Evolutionary conservation across 1,140 invertebrate species (phyloP).

Genomic region (Diachasma alloeum): DNA sequence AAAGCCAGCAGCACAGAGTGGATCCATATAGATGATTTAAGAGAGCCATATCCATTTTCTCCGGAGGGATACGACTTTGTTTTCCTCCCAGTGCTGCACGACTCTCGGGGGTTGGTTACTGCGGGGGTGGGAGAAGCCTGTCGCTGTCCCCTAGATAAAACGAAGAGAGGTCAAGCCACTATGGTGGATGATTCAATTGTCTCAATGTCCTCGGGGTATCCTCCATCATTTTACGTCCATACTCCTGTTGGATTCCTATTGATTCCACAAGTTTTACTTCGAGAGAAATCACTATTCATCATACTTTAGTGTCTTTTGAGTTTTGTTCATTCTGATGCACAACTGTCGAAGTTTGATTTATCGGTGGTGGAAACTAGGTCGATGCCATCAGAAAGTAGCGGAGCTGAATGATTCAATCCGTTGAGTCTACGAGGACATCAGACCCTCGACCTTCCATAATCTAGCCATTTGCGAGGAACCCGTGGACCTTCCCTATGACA

Average conservation of each 20-base stretch:
- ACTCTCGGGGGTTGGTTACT: not conserved
- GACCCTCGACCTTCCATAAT: constrained; percentile 41
- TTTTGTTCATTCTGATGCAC: not conserved
- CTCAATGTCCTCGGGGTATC: not conserved
- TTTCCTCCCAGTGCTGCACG: not conserved
- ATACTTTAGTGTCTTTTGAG: not conserved
- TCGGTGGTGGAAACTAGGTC: constrained; percentile 31
- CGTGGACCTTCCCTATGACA: not conserved
- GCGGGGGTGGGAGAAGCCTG: not conserved
- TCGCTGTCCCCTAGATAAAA: constrained; percentile 10
- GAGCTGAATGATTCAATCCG: constrained; percentile 59
- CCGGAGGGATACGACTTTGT: constrained; percentile 2
- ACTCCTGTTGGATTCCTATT: not conserved
- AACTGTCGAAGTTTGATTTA: constrained; percentile 11
- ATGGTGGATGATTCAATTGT: constrained; percentile 21
- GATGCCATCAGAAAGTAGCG: constrained; percentile 16
- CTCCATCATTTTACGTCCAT: not conserved
- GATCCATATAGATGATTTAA: constrained; percentile 50
- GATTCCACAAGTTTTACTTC: not conserved
- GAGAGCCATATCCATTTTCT: constrained; percentile 21
- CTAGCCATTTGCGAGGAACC: not conserved
- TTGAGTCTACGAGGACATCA: constrained; percentile 36
- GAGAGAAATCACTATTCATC: not conserved
- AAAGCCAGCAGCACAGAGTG: not conserved
- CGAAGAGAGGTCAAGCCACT: constrained; percentile 10